Evolutionary conservation across 1,140 invertebrate species (phyloP).

Genomic region (Dendrolimus kikuchii): DNA sequence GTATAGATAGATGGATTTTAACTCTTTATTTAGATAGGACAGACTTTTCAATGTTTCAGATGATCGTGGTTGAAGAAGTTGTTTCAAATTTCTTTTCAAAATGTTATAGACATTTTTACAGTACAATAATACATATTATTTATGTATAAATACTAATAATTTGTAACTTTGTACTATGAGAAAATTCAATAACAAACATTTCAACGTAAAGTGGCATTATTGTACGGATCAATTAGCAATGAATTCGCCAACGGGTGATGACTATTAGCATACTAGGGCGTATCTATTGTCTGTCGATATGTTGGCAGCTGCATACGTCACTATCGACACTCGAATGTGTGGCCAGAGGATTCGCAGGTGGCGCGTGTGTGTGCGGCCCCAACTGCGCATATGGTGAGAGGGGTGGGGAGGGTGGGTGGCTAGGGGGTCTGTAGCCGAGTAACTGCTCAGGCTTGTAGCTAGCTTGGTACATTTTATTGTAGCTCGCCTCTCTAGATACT

Average conservation of each 20-base stretch:
- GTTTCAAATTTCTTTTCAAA: too few species aligned
- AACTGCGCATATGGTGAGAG: conserved; percentile 58
- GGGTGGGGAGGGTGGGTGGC: conserved; percentile 21
- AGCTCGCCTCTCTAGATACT: conserved; percentile 66
- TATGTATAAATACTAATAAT: too few species aligned
- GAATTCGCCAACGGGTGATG: conserved; percentile 27
- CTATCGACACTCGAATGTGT: conserved; percentile 34
- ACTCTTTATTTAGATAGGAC: too few species aligned
- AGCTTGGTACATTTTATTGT: conserved; percentile 70
- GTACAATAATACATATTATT: too few species aligned
- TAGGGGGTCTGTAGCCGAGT: conserved; percentile 36
- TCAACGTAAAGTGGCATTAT: conserved; percentile 5
- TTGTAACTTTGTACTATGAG: conserved; percentile 1
- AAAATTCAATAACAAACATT: neutral
- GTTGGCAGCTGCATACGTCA: conserved; percentile 49
- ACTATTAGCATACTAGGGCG: conserved; percentile 6
- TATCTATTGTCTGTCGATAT: conserved; percentile 39
- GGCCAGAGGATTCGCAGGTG: conserved; percentile 29
- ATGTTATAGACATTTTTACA: too few species aligned
- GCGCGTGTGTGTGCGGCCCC: conserved; percentile 23
- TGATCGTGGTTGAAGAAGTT: too few species aligned
- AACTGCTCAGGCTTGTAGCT: conserved; percentile 67
- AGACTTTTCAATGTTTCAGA: too few species aligned
- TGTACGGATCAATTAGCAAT: conserved; percentile 38
- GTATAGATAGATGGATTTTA: too few species aligned